Conservation (phyloP, 2,888 invertebrate species). For the Tachystola acroxantha region DNA sequence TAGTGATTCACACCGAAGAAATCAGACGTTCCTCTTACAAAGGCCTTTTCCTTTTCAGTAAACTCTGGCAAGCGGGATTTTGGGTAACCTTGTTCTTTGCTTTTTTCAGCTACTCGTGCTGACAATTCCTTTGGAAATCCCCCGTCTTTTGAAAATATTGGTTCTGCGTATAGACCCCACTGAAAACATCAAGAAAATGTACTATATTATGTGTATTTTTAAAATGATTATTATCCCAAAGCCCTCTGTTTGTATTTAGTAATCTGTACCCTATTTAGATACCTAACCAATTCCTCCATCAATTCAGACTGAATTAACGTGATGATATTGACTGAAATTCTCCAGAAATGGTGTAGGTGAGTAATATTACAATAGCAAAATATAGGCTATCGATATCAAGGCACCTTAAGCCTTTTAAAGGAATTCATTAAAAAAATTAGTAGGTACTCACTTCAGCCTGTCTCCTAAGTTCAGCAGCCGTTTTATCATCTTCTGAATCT, state of each 20-base stretch:
- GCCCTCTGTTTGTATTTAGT: no score
- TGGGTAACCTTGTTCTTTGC: constrained; percentile 52
- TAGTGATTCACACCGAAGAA: constrained; percentile 83
- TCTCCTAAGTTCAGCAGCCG: constrained; percentile 40
- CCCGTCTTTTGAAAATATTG: constrained; percentile 67
- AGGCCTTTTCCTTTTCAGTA: constrained; percentile 47
- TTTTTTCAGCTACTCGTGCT: constrained; percentile 57
- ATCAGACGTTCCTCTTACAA: constrained; percentile 44
- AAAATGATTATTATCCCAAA: background rate
- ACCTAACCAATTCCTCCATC: background rate
- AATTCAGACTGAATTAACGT: background rate
- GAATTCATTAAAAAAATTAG: no score
- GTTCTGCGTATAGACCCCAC: constrained; percentile 67
- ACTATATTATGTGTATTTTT: no score
- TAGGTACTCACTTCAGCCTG: constrained; percentile 40
- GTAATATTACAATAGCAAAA: no score
- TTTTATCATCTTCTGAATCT: constrained; percentile 44
- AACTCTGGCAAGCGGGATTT: constrained; percentile 65
- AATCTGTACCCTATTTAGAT: no score
- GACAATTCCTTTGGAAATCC: constrained; percentile 71
- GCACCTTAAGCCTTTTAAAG: background rate
- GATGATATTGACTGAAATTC: no score
- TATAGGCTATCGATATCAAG: background rate
- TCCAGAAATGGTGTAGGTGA: no score
- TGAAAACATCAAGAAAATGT: no score